Base-by-base conservation (phyloP, 2,797 vertebrate genomes). In the Siniperca scherzeri region DNA sequence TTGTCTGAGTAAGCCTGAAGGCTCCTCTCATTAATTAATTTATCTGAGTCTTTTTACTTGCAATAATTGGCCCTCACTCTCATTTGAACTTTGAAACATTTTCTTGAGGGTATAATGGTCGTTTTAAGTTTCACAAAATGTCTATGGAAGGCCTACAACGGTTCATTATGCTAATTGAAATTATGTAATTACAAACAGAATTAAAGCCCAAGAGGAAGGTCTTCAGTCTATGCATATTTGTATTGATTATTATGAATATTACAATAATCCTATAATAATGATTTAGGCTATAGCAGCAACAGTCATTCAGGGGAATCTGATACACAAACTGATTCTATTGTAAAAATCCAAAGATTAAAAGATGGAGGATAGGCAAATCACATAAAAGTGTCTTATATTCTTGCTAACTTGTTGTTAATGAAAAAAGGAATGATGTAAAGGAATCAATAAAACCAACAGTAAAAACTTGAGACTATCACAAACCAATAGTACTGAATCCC, bases 371-470 rank as follows among this genome's bases (percentile, higher is more conserved):
- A 74, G 55, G 88, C 66, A 80, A 61, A 84, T 82, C 56, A 70
- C 66, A 72, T 82, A 19, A 61, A 84, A 80, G 74, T 56, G 12
- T 66, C 25, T 81, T 50, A 59, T 59, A 88, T 83, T 81, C 30
- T 84, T 77, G 65, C 65, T 83, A 85, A 80, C 76, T 72, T 87
- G 78, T 65, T 83, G 76, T 81, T 86, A 79, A 91, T 91, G 73
- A 92, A 91, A 93, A 90, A 89, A 79, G 65, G 80, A 90, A 84
- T 76, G 70, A 81, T 78, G 68, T 88, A 86, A 92, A 87, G 74
- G 44, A 90, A 91, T 93, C 89, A 70, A 92, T 93, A 90, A 84
- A 87, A 78, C 52, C 67, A 69, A 52, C 55, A 72, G 44, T 69
- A 80, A 78, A 90, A 90, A 86, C 85, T 79, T 74, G 44, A 74